Evolutionary conservation across 2,888 invertebrate genomes (phyloP).

Genomic region (Prosopocoilus inquinatus): DNA sequence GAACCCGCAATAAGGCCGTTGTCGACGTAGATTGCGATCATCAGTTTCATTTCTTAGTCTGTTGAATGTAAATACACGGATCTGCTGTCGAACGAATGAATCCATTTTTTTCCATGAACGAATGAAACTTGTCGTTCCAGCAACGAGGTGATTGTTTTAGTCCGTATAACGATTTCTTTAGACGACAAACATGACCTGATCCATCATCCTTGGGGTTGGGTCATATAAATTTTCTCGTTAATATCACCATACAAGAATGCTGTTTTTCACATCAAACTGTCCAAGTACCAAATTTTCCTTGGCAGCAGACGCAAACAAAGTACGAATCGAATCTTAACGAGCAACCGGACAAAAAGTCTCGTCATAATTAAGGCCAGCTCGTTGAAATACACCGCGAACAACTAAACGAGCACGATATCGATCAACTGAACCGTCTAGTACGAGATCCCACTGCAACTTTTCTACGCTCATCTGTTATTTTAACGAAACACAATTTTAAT

Average conservation of each 20-base stretch:
- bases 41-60: constrained; percentile 2
- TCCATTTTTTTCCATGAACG: background rate
- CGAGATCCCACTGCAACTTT: too few species aligned
- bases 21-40: constrained; percentile 1
- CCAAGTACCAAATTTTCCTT: constrained; percentile 18
- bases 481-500: too few species aligned
- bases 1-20: background rate
- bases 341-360: constrained; percentile 26
- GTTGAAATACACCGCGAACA: too few species aligned
- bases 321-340: constrained; percentile 12
- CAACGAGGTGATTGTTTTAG: background rate
- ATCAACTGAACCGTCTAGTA: background rate
- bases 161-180: too few species aligned
- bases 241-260: too few species aligned
- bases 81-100: too few species aligned
- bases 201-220: too few species aligned
- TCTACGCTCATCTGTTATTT: too few species aligned
- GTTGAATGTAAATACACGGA: background rate
- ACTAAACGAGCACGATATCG: too few species aligned
- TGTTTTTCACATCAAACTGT: constrained; percentile 23
- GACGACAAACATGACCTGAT: background rate
- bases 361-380: constrained; percentile 9
- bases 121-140: background rate
- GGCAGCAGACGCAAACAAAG: constrained; percentile 20
- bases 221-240: too few species aligned